Conservation (phyloP, 2,113 vertebrate genomes). For the Halcyon senegalensis region DNA sequence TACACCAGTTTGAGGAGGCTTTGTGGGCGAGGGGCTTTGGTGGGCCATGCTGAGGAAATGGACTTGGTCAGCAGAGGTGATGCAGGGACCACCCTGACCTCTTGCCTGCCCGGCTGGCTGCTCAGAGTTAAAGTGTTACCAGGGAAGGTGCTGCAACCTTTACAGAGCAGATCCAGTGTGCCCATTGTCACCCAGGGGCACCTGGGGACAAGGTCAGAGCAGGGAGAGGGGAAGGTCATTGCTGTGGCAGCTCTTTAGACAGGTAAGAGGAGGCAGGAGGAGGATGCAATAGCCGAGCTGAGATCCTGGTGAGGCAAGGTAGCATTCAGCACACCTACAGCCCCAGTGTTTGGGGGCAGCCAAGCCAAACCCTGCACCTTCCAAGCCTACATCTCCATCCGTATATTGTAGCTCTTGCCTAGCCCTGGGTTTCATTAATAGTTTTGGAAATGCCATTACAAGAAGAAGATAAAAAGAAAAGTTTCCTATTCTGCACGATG, state of each 20-base stretch:
- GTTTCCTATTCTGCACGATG: not conserved
- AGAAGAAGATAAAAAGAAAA: not conserved
- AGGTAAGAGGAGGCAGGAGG: not conserved
- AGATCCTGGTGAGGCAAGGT: not conserved
- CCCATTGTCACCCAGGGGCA: fast-evolving
- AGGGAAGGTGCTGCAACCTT: not conserved
- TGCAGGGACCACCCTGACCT: not conserved
- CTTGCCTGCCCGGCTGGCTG: not conserved
- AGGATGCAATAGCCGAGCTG: not conserved
- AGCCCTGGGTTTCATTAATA: not conserved
- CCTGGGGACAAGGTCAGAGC: not conserved
- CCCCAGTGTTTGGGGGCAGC: not conserved
- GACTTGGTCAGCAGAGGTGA: not conserved
- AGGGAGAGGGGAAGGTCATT: not conserved
- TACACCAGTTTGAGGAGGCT: not conserved
- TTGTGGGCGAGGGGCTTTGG: not conserved
- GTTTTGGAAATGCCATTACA: not conserved
- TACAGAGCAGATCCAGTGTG: not conserved
- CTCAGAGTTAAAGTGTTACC: slow-evolving; percentile 28
- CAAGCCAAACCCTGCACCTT: not conserved
- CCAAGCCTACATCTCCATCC: not conserved
- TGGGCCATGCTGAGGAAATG: not conserved
- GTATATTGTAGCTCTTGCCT: not conserved
- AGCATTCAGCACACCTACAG: not conserved
- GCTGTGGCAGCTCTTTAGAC: not conserved